Conservation (phyloP, 1,140 invertebrate genomes). For the Cataglyphis hispanica region DNA sequence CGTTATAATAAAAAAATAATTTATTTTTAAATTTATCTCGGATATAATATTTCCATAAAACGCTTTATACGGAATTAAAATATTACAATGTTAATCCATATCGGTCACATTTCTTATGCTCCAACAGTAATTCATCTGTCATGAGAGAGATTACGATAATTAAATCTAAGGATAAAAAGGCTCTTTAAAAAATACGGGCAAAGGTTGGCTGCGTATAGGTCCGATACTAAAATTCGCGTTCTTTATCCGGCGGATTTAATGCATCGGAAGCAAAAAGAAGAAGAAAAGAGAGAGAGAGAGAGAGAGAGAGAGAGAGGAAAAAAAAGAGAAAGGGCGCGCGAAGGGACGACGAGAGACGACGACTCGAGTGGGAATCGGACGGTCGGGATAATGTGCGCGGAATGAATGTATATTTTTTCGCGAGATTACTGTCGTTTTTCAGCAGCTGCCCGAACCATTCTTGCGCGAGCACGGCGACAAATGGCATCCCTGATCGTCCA, state of each 20-base stretch:
- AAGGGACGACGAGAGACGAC: slow-evolving; percentile 8
- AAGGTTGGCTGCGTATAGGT: background rate
- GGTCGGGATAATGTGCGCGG: slow-evolving; percentile 58
- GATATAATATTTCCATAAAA: background rate
- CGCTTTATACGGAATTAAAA: background rate
- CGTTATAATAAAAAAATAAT: background rate
- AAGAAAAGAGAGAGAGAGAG: slow-evolving; percentile 13
- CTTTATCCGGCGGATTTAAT: slow-evolving; percentile 56
- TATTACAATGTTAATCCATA: background rate
- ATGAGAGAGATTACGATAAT: background rate
- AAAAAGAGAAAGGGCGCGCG: background rate
- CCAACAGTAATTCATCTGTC: slow-evolving; percentile 6
- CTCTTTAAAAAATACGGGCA: slow-evolving; percentile 25
- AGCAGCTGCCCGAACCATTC: slow-evolving; percentile 66
- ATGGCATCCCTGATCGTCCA: slow-evolving; percentile 78
- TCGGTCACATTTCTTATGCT: background rate
- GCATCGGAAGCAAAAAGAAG: background rate
- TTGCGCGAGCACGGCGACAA: slow-evolving; percentile 69
- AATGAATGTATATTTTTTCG: slow-evolving; percentile 73
- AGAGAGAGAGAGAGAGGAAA: background rate
- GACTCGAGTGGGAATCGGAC: slow-evolving; percentile 23
- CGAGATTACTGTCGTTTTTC: slow-evolving; percentile 75
- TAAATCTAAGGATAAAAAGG: background rate
- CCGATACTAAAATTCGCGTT: slow-evolving; percentile 52
- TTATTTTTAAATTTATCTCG: background rate